Conservation (phyloP, 2,888 invertebrate species). For the Dryobota labecula region DNA sequence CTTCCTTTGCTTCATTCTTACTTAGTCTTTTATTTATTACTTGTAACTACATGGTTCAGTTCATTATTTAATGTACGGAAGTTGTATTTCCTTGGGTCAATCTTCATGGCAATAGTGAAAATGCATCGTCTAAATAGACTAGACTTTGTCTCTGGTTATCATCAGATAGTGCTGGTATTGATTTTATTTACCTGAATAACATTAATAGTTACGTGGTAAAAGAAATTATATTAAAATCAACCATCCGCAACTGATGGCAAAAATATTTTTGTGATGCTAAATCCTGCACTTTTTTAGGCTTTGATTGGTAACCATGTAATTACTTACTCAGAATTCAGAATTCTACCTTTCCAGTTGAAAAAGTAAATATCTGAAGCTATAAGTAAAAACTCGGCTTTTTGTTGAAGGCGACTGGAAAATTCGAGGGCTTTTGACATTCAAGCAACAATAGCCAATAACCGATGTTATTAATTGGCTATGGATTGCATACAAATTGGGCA, state of each 20-base stretch:
- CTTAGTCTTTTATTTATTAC: slow-evolving; percentile 4
- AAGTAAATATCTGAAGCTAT: slow-evolving; percentile 25
- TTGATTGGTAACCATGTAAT: slow-evolving; percentile 2
- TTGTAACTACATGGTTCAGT: background rate
- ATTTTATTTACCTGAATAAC: background rate
- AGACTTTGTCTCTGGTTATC: background rate
- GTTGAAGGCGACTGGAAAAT: slow-evolving; percentile 32
- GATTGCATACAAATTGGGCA: slow-evolving; percentile 33
- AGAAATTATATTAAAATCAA: background rate
- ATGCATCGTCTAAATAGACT: background rate
- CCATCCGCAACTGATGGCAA: background rate
- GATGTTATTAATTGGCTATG: slow-evolving; percentile 41
- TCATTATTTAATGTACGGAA: background rate
- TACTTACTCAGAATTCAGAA: background rate
- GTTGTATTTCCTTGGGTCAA: slow-evolving; percentile 4
- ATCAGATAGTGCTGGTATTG: background rate
- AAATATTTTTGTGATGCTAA: background rate
- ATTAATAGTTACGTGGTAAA: background rate
- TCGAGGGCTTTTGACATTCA: slow-evolving; percentile 35
- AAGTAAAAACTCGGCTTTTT: slow-evolving; percentile 35
- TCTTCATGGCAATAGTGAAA: background rate
- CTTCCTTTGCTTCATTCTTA: slow-evolving; percentile 8
- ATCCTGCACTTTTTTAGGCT: background rate
- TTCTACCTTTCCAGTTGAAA: slow-evolving; percentile 2
- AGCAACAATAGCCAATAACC: slow-evolving; percentile 37